Base-by-base conservation (phyloP, 1,140 invertebrate genomes). In the Drosophila littoralis region DNA sequence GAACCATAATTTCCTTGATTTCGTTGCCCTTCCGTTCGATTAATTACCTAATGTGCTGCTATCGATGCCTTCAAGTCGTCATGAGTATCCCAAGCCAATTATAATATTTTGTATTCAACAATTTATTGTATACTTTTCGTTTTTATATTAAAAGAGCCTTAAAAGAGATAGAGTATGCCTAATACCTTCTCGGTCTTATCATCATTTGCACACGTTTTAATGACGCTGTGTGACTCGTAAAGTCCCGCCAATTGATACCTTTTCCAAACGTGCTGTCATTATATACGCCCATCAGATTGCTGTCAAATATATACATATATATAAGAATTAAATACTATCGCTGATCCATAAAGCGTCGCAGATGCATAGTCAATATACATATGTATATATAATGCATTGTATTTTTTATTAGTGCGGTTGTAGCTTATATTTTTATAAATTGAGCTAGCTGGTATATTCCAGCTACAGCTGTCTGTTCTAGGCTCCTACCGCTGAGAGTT, bases 251-350 rank as follows among this genome's bases (percentile, higher is more conserved):
- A 15, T 69, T 66, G 36, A 79, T 73, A 12, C 77, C 69, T 17
- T 69, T 71, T n/a, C 55, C 77, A 9, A 59, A 55, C 3, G 54
- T 42, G 15, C 4, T 51, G 9, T 74, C 59, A 51, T 72, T 72
- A 43, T 79, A 79, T 7, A 22, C 52, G 2, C 77, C 77, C 60
- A 72, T 61, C 6, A 79, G 45, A 43, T 79, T 77, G 36, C 74
- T 77, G 1, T 38, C 1, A 55, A 22, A 43, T 22, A 35, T 28
- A 12, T 9, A 42, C 22, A 17, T 28, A 46, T 38, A 6, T 28
- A 33, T 8, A 38, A 48, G 9, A 13, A 54, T 13, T 28, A 15
- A 38, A 38, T 9, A 38, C 7, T 38, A 9, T 38, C 38, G 38
- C 38, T 32, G 17, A 9, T 12, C 28, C 9, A 38, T 22, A 32